These are phyloP conservation scores for Harpegnathos saltator DNA, from an alignment of 1,140 invertebrate genomes.

Conservation along the genomic window DNA sequence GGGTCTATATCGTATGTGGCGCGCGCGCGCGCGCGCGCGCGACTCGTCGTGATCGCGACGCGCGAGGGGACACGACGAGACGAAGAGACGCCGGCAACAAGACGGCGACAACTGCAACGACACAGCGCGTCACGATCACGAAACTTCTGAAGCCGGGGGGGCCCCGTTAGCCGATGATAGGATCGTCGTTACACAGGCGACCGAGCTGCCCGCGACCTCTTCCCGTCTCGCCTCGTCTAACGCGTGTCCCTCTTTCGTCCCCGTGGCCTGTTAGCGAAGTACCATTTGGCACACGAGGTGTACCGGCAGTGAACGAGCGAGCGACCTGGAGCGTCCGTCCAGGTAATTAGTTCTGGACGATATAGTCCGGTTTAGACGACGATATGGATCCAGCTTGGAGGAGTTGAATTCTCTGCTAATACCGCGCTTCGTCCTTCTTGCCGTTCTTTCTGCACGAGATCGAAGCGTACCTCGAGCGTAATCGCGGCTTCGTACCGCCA, in stretches of 20 bases:
- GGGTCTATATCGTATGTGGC: slow-evolving; percentile 70
- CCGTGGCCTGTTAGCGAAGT: slow-evolving; percentile 64
- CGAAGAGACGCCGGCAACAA: slow-evolving; percentile 68
- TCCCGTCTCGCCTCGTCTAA: slow-evolving; percentile 70
- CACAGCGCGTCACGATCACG: slow-evolving; percentile 79
- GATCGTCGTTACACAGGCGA: slow-evolving; percentile 76
- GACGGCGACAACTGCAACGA: slow-evolving; percentile 74
- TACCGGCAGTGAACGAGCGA: slow-evolving; percentile 31
- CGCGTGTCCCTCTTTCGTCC: slow-evolving; percentile 38
- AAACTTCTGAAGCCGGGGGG: slow-evolving; percentile 75
- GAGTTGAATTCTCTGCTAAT: slow-evolving; percentile 30
- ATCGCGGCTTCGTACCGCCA: slow-evolving; percentile 7
- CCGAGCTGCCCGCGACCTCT: slow-evolving; percentile 66
- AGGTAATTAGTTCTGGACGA: slow-evolving; percentile 79
- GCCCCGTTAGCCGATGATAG: slow-evolving; percentile 82
- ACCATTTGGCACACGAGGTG: slow-evolving; percentile 76
- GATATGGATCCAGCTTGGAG: neutral
- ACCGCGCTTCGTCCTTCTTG: slow-evolving; percentile 35
- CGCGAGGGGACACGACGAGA: slow-evolving; percentile 61
- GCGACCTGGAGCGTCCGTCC: slow-evolving; percentile 16
- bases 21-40: too few species aligned
- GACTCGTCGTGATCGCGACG: slow-evolving; percentile 77
- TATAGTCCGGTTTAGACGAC: slow-evolving; percentile 47
- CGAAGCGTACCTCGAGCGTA: slow-evolving; percentile 8
- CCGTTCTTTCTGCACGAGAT: slow-evolving; percentile 32